Evolutionary conservation across 2,113 vertebrate genomes (phyloP).

Genomic region (Ovibos moschatus): DNA sequence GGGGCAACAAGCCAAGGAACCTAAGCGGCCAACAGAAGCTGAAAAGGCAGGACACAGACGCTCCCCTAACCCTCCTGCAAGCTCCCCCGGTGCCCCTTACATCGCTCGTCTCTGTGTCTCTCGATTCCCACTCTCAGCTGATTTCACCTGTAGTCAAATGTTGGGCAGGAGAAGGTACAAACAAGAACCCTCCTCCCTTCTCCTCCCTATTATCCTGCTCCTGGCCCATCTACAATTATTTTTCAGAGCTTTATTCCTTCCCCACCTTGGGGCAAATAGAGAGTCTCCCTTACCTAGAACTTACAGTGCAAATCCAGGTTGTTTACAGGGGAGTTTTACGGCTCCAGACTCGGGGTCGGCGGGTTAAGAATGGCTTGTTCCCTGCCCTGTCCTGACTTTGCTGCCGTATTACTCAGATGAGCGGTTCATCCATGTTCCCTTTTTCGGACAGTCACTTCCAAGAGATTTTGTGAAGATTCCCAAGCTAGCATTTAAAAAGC

Average conservation of each 20-base stretch:
- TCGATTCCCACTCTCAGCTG: neutral
- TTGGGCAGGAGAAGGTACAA: accelerated
- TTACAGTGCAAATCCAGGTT: neutral
- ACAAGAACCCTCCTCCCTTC: too few species aligned
- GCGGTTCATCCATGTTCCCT: accelerated
- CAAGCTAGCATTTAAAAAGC: neutral
- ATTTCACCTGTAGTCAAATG: neutral
- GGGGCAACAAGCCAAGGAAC: neutral
- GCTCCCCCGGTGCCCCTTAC: neutral
- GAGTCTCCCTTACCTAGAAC: neutral
- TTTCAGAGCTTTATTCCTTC: neutral
- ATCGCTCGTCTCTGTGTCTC: accelerated
- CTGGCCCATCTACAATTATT: neutral
- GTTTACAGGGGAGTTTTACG: neutral
- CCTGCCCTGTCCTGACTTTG: neutral
- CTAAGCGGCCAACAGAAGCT: neutral
- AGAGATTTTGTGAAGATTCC: neutral
- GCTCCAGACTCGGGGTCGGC: accelerated
- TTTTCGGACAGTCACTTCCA: neutral
- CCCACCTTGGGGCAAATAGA: neutral
- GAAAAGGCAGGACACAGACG: neutral
- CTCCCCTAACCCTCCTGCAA: neutral
- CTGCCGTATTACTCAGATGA: neutral
- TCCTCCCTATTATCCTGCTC: neutral
- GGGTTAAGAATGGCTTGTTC: neutral